These are phyloP conservation scores for Acipenser oxyrinchus DNA, from an alignment of 2,797 vertebrate species.

Conservation along the genomic window DNA sequence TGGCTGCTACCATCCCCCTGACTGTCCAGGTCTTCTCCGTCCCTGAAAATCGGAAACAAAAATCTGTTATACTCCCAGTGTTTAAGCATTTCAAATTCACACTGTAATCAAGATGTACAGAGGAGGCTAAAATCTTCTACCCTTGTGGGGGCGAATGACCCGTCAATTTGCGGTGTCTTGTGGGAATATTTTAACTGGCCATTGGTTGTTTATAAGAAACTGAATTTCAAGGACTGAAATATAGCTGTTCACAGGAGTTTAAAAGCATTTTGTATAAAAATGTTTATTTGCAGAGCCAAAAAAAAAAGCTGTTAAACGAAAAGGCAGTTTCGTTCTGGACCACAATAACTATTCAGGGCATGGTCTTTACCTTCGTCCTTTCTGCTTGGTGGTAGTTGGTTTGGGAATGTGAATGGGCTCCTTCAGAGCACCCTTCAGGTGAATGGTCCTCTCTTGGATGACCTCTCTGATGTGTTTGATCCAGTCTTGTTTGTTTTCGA, in stretches of 20 bases:
- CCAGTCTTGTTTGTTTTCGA: constrained; percentile 99
- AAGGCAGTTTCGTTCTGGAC: not conserved
- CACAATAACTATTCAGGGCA: not conserved
- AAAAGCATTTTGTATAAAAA: no score
- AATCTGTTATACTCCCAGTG: not conserved
- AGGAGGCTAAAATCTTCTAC: no score
- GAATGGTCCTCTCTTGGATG: constrained; percentile 94
- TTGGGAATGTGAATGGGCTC: constrained; percentile 97
- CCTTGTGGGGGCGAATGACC: no score
- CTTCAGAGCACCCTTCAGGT: constrained; percentile 92
- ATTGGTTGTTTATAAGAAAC: constrained; percentile 4
- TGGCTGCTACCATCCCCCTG: constrained; percentile 97
- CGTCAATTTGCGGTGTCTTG: no score
- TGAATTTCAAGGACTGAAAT: no score
- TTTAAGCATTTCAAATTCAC: no score
- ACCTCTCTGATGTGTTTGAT: constrained; percentile 98
- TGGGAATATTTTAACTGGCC: not conserved
- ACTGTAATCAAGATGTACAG: no score
- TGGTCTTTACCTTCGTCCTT: constrained; percentile 73
- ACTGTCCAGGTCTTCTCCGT: constrained; percentile 94
- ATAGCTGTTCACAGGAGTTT: no score
- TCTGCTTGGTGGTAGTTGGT: constrained; percentile 80
- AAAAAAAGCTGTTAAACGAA: not conserved
- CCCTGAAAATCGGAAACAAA: constrained; percentile 55
- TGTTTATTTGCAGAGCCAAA: not conserved